Conservation (phyloP, 1,140 invertebrate genomes). For the Anoplolepis gracilipes region DNA sequence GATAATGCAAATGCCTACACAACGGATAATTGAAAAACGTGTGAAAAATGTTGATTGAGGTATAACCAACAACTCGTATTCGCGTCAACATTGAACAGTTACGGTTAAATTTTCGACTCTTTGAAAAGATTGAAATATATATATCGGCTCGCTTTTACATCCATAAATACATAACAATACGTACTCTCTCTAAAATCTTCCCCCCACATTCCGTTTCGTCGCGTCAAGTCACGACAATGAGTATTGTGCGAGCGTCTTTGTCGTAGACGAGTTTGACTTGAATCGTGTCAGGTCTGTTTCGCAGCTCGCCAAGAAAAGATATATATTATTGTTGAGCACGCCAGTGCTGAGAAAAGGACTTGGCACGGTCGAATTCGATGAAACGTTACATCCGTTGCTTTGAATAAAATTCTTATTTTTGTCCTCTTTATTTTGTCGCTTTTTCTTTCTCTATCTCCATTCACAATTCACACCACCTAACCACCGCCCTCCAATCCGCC, state of each 20-base stretch:
- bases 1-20: too few relatives aligned
- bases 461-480: too few relatives aligned
- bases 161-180: conserved; percentile 41
- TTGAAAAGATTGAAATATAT: not conserved
- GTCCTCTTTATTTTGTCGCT: not conserved
- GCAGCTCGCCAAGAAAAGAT: not conserved
- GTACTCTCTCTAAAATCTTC: not conserved
- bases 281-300: conserved; percentile 38
- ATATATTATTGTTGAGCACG: conserved; percentile 66
- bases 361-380: conserved; percentile 1
- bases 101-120: not conserved
- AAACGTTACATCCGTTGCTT: conserved; percentile 59
- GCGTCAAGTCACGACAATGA: conserved; percentile 40
- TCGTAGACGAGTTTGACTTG: conserved; percentile 58
- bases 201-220: conserved; percentile 52
- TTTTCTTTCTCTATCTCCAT: not conserved
- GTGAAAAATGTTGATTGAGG: too few relatives aligned
- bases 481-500: too few relatives aligned
- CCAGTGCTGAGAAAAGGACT: conserved; percentile 35
- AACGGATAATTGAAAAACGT: too few relatives aligned
- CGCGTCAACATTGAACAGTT: not conserved
- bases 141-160: not conserved
- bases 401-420: conserved; percentile 57
- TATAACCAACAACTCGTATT: too few relatives aligned
- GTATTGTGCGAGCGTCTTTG: conserved; percentile 60